Conservation (phyloP, 2,113 vertebrate species). For the Mustelus asterias region DNA sequence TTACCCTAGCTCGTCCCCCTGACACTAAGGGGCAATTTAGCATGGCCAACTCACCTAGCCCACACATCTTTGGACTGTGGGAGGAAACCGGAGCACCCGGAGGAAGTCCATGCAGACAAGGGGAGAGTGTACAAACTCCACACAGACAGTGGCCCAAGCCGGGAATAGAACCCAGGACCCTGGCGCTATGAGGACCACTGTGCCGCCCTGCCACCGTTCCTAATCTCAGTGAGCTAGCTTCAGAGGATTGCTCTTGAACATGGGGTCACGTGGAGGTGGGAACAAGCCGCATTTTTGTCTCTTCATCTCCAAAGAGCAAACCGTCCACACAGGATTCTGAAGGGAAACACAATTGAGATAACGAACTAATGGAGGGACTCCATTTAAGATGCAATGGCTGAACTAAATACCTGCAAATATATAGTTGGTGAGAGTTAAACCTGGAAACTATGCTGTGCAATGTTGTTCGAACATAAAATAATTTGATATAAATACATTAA, state of each 20-base stretch:
- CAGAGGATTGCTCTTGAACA: neutral
- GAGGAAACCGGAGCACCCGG: too few relatives aligned
- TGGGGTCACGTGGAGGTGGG: neutral
- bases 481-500: neutral
- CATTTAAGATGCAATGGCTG: neutral
- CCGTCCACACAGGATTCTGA: neutral
- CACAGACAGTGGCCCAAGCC: too few relatives aligned
- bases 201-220: neutral
- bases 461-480: neutral
- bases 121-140: too few relatives aligned
- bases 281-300: neutral
- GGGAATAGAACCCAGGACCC: too few relatives aligned
- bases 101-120: too few relatives aligned
- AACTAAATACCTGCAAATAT: neutral
- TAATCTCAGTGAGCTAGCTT: neutral
- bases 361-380: neutral
- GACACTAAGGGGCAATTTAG: too few relatives aligned
- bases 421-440: neutral
- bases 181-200: too few relatives aligned
- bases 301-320: neutral
- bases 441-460: neutral
- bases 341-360: neutral
- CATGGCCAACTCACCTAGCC: too few relatives aligned
- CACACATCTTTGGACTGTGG: too few relatives aligned
- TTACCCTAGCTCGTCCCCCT: too few relatives aligned